phyloP scores from a whole-genome alignment of 2,888 invertebrate species.

The Lasioglossum oenotherae region DNA sequence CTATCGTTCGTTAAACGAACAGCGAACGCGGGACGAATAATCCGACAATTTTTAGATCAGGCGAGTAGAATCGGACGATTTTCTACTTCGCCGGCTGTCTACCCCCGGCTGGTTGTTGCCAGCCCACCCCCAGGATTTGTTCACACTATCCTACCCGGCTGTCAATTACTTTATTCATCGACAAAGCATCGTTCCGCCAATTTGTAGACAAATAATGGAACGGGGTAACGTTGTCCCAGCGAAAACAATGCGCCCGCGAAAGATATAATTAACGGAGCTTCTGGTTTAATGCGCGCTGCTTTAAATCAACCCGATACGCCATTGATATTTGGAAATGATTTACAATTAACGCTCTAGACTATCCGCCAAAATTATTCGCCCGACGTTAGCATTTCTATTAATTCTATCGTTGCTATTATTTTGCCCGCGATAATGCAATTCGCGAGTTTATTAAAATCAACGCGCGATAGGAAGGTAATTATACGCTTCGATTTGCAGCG shows the following conservation, averaged over 20 bases:
- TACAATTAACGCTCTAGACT: constrained; percentile 49
- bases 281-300: constrained; percentile 56
- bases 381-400: constrained; percentile 7
- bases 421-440: neutral
- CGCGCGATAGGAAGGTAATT: neutral
- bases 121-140: constrained; percentile 2
- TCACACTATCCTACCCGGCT: constrained; percentile 48
- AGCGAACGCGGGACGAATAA: constrained; percentile 16
- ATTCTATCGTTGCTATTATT: neutral
- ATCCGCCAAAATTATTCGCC: constrained; percentile 16
- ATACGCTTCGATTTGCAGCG: no score
- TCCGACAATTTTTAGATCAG: constrained; percentile 20
- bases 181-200: constrained; percentile 49
- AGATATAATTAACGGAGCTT: constrained; percentile 65
- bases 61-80: constrained; percentile 20
- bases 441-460: neutral
- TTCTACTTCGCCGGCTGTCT: constrained; percentile 27
- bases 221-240: constrained; percentile 53
- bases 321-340: constrained; percentile 38
- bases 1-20: constrained; percentile 34
- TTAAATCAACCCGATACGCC: constrained; percentile 49
- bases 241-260: constrained; percentile 50
- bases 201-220: constrained; percentile 56
- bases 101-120: neutral
- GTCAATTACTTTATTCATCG: constrained; percentile 54